Percentiles rank a stretch among this genome's conserved stretches.
phyloP scores from a whole-genome alignment of 2,113 vertebrate species.

The Phyllostomus discolor region DNA sequence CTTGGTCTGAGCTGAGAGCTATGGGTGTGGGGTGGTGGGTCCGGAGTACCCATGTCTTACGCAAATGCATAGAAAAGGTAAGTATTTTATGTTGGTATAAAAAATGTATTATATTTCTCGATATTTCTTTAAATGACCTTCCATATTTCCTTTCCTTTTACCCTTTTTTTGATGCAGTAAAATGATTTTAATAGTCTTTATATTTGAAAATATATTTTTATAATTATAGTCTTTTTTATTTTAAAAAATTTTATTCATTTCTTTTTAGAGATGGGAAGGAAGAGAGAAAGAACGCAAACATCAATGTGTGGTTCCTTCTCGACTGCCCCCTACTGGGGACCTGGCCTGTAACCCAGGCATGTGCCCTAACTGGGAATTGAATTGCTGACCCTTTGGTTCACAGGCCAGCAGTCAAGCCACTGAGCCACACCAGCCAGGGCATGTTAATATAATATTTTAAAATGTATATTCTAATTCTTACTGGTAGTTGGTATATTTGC shows the following conservation, averaged over 20 bases:
- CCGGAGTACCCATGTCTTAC: slow-evolving; percentile 90
- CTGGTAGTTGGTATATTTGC: not conserved
- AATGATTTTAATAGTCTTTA: not conserved
- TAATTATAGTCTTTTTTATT: no score
- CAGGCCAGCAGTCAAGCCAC: no score
- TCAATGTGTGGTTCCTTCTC: no score
- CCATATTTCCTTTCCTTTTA: not conserved
- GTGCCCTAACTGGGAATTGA: no score
- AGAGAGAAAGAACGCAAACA: no score
- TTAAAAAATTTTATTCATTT: no score
- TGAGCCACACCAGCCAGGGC: no score
- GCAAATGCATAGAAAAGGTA: slow-evolving; percentile 96
- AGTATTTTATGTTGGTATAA: slow-evolving; percentile 18
- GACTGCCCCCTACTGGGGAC: no score
- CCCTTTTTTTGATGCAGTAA: not conserved
- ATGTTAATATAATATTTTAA: not conserved
- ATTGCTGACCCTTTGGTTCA: no score
- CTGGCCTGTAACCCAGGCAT: no score
- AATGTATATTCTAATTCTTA: slow-evolving; percentile 4
- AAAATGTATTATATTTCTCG: not conserved
- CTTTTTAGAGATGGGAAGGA: no score
- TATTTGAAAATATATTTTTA: slow-evolving; percentile 3
- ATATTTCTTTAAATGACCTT: not conserved
- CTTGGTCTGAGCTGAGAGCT: slow-evolving; percentile 94
- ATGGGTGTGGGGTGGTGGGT: slow-evolving; percentile 99